Evolutionary conservation across 2,113 vertebrate genomes (phyloP).

Genomic region (Cygnus buccinator): DNA sequence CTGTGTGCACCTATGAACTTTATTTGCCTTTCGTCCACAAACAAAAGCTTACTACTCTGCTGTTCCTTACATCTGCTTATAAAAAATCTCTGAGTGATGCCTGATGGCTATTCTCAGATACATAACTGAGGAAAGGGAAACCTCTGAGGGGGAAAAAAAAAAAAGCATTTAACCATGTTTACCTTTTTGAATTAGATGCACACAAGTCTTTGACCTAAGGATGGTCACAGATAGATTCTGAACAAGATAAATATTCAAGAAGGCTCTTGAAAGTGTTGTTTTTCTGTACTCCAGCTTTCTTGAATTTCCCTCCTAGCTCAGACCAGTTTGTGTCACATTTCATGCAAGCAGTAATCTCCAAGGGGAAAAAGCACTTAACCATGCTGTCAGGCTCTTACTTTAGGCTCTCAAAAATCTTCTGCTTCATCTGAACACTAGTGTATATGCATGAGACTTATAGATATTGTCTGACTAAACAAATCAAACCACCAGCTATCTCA

Average conservation of each 20-base stretch:
- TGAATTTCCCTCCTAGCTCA: constrained; percentile 22
- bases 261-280: background rate
- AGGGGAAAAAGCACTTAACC: constrained; percentile 28
- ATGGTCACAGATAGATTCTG: background rate
- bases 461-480: constrained; percentile 46
- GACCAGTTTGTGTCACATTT: constrained; percentile 5
- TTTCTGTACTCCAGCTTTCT: background rate
- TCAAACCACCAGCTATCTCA: constrained; percentile 2
- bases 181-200: constrained; percentile 5
- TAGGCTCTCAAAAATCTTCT: constrained; percentile 8
- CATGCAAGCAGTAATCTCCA: constrained; percentile 17
- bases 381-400: constrained; percentile 25
- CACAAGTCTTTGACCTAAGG: constrained; percentile 7
- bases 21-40: background rate
- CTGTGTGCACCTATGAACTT: background rate
- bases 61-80: background rate
- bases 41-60: background rate
- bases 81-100: background rate
- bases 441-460: background rate
- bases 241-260: constrained; percentile 37
- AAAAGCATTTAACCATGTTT: background rate
- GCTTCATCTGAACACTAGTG: background rate
- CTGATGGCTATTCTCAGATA: background rate
- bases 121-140: constrained; percentile 16
- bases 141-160: background rate